These are phyloP conservation scores for Drosophila erecta DNA, from an alignment of 1,140 invertebrate species.

Conservation along the genomic window DNA sequence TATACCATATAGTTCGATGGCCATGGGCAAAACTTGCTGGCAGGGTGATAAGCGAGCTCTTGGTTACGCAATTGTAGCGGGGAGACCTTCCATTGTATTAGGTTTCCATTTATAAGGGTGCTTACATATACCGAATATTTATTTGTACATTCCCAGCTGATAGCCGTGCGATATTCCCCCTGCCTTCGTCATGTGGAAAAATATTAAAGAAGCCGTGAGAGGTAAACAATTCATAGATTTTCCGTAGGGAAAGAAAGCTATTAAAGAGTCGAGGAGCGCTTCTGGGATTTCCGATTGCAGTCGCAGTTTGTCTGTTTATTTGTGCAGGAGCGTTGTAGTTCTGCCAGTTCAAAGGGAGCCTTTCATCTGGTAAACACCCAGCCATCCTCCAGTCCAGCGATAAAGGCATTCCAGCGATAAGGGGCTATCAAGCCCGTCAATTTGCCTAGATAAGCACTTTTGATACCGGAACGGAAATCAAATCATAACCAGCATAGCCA, in stretches of 20 bases:
- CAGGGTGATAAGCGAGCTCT: slow-evolving; percentile 42
- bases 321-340: slow-evolving; percentile 36
- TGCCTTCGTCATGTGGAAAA: slow-evolving; percentile 3
- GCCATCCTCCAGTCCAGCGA: neutral
- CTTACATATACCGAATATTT: slow-evolving; percentile 5
- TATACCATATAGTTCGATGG: slow-evolving; percentile 42
- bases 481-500: slow-evolving; percentile 51
- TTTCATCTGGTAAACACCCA: slow-evolving; percentile 30
- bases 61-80: slow-evolving; percentile 32
- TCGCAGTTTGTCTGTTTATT: slow-evolving; percentile 74
- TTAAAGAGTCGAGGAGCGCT: slow-evolving; percentile 56
- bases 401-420: slow-evolving; percentile 11
- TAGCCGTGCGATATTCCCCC: slow-evolving; percentile 19
- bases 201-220: slow-evolving; percentile 27
- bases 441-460: slow-evolving; percentile 50
- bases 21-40: slow-evolving; percentile 39
- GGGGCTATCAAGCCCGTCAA: slow-evolving; percentile 21
- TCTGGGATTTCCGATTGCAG: slow-evolving; percentile 68
- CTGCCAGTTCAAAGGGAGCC: slow-evolving; percentile 39
- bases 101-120: slow-evolving; percentile 19
- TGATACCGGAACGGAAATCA: slow-evolving; percentile 65
- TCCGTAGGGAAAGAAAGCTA: slow-evolving; percentile 23
- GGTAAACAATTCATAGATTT: slow-evolving; percentile 25
- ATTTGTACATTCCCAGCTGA: slow-evolving; percentile 13
- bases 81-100: slow-evolving; percentile 31